phyloP scores from a whole-genome alignment of 1,140 invertebrate species.

The Zaprionus gabonicus region DNA sequence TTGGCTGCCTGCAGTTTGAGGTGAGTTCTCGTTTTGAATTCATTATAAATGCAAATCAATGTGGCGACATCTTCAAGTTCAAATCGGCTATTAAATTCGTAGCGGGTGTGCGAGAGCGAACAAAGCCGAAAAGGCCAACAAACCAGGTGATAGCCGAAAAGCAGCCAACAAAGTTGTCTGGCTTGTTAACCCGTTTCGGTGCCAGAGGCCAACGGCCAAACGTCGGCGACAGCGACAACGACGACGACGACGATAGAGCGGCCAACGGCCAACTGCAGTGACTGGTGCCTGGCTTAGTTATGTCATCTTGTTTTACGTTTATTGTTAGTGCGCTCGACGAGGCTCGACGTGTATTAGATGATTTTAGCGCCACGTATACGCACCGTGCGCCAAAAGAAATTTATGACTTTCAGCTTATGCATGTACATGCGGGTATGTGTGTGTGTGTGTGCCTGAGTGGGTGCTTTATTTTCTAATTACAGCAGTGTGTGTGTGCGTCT shows the following conservation, averaged over 20 bases:
- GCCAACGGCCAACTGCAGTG: constrained; percentile 20
- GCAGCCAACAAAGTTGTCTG: constrained; percentile 51
- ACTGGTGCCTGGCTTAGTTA: constrained; percentile 24
- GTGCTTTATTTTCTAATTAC: constrained; percentile 77
- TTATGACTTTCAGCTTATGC: constrained; percentile 50
- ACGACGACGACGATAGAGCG: not conserved
- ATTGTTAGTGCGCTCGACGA: constrained; percentile 32
- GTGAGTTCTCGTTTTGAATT: constrained; percentile 54
- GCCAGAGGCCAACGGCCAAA: constrained; percentile 49
- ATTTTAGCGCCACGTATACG: constrained; percentile 54
- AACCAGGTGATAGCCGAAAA: constrained; percentile 62
- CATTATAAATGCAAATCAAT: constrained; percentile 73
- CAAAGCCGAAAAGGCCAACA: constrained; percentile 56
- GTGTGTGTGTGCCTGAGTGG: constrained; percentile 37
- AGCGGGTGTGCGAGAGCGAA: constrained; percentile 43
- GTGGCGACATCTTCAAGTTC: constrained; percentile 72
- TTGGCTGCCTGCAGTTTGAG: not conserved
- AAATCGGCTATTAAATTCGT: constrained; percentile 70
- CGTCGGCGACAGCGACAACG: not conserved
- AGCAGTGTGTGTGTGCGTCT: constrained; percentile 23
- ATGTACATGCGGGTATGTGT: constrained; percentile 23
- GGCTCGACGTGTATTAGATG: constrained; percentile 43
- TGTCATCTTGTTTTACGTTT: constrained; percentile 36
- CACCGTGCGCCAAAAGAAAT: constrained; percentile 52
- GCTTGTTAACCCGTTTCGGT: constrained; percentile 57